Conservation (phyloP, 2,888 invertebrate genomes). For the Rhogogaster chlorosoma region DNA sequence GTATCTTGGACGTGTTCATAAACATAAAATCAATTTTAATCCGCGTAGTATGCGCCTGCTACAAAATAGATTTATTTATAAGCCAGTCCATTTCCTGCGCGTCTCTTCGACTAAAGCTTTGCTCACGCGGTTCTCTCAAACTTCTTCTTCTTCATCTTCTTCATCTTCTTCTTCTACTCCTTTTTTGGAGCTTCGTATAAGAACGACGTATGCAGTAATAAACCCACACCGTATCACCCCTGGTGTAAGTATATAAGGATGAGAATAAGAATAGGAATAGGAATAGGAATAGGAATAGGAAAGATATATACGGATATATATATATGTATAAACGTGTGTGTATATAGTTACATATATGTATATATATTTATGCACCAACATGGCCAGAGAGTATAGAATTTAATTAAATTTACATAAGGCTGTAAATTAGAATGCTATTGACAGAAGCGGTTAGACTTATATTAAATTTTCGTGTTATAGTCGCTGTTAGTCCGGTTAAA, state of each 20-base stretch:
- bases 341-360: neutral
- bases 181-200: neutral
- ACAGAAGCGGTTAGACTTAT: constrained; percentile 62
- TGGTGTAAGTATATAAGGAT: too few species aligned
- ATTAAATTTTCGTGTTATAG: constrained; percentile 72
- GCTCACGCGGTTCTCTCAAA: constrained; percentile 33
- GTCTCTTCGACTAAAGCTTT: constrained; percentile 49
- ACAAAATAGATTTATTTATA: constrained; percentile 71
- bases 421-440: constrained; percentile 70
- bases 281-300: neutral
- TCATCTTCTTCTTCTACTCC: constrained; percentile 44
- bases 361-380: constrained; percentile 13
- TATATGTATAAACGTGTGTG: neutral
- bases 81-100: constrained; percentile 63
- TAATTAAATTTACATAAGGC: constrained; percentile 69
- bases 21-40: constrained; percentile 75
- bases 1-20: constrained; percentile 70
- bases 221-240: neutral
- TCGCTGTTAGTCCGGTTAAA: constrained; percentile 75
- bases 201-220: neutral
- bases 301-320: neutral
- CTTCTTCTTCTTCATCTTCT: neutral
- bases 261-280: neutral
- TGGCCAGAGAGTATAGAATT: constrained; percentile 57
- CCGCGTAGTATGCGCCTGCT: constrained; percentile 51